These are phyloP conservation scores for Paratrypauchen microcephalus DNA, from an alignment of 2,797 vertebrate genomes.

Conservation along the genomic window DNA sequence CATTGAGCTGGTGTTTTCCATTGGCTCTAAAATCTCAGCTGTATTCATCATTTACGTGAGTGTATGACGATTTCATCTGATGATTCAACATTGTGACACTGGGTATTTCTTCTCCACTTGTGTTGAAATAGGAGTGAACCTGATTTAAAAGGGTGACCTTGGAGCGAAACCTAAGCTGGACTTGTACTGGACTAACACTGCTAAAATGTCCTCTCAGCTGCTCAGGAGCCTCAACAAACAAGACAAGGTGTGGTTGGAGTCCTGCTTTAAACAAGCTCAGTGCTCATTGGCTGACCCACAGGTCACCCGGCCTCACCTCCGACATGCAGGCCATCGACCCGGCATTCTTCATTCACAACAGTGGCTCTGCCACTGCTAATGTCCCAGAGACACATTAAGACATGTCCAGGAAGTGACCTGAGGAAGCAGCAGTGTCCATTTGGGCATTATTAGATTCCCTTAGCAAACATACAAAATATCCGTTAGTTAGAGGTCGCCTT, in stretches of 20 bases:
- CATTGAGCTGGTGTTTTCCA: slow-evolving; percentile 29
- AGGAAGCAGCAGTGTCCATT: slow-evolving; percentile 41
- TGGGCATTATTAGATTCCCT: slow-evolving; percentile 42
- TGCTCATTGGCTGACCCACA: slow-evolving; percentile 43
- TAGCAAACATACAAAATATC: slow-evolving; percentile 33
- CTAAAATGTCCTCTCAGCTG: slow-evolving; percentile 47
- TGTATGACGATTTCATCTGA: slow-evolving; percentile 36
- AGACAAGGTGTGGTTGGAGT: slow-evolving; percentile 26
- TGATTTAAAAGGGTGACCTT: slow-evolving; percentile 39
- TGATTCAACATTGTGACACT: slow-evolving; percentile 44
- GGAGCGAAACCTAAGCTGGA: slow-evolving; percentile 36
- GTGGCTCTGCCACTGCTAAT: slow-evolving; percentile 52
- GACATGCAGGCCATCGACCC: slow-evolving; percentile 49
- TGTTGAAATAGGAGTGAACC: slow-evolving; percentile 27
- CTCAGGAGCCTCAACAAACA: slow-evolving; percentile 50
- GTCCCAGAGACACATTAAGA: slow-evolving; percentile 38
- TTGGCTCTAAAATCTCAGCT: slow-evolving; percentile 25
- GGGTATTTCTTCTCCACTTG: slow-evolving; percentile 4
- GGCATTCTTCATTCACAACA: slow-evolving; percentile 63
- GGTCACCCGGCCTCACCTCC: slow-evolving; percentile 58
- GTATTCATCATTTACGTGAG: slow-evolving; percentile 15
- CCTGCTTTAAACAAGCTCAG: slow-evolving; percentile 50
- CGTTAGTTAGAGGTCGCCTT: slow-evolving; percentile 26
- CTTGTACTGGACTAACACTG: slow-evolving; percentile 13
- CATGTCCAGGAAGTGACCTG: slow-evolving; percentile 37